phyloP scores from a whole-genome alignment of 2,797 vertebrate genomes.

The Tragopan temminckii region DNA sequence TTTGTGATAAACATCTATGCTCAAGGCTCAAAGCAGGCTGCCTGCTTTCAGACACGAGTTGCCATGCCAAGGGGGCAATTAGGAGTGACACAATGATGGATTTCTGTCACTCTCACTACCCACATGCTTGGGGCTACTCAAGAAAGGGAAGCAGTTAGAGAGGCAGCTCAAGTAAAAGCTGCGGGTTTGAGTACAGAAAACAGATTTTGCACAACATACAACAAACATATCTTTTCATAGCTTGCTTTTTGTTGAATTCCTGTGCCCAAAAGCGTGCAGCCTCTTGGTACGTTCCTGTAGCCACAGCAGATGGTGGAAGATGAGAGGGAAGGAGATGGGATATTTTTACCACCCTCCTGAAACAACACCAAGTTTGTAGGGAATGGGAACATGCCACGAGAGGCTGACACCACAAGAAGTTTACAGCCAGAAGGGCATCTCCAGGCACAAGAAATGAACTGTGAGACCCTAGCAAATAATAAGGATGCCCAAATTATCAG shows the following conservation, averaged over 20 bases:
- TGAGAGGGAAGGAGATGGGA: fast-evolving
- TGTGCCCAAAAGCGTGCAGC: fast-evolving
- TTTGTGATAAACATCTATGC: not conserved
- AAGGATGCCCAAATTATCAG: no score
- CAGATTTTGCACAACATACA: not conserved
- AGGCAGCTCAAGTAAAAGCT: not conserved
- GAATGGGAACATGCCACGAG: not conserved
- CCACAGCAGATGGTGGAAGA: not conserved
- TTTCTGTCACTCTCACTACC: not conserved
- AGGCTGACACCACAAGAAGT: not conserved
- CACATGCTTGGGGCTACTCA: fast-evolving
- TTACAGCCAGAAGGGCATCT: not conserved
- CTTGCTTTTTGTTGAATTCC: not conserved
- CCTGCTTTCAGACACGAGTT: not conserved
- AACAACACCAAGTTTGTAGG: fast-evolving
- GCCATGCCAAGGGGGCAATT: not conserved
- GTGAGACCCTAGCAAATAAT: not conserved
- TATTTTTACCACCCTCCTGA: not conserved
- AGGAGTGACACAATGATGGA: not conserved
- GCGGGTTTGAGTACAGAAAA: not conserved
- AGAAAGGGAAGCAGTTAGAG: not conserved
- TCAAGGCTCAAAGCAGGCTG: not conserved
- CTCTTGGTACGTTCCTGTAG: not conserved
- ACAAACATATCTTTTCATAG: not conserved
- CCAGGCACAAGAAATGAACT: fast-evolving